A percentile compares a stretch with the other conserved stretches of the same genome.
Evolutionary conservation across 2,113 vertebrate genomes (phyloP).

Genomic region (Nothocercus nigrocapillus): DNA sequence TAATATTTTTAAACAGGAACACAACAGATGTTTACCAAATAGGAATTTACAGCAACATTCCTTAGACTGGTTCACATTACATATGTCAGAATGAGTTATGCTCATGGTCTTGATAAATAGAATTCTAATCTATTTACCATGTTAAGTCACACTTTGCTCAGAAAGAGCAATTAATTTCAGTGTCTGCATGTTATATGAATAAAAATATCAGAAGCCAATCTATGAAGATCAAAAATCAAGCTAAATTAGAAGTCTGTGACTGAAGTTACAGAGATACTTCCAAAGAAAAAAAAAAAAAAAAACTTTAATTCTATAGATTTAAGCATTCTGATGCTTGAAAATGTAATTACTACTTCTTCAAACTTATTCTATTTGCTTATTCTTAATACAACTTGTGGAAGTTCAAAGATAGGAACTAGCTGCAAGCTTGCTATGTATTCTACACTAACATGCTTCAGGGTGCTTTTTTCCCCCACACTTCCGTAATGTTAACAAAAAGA

Average conservation of each 20-base stretch:
- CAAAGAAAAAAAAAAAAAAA: slow-evolving; percentile 1
- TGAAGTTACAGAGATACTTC: slow-evolving; percentile 45
- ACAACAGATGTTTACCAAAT: not conserved
- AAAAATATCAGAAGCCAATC: slow-evolving; percentile 31
- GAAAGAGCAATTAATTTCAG: slow-evolving; percentile 17
- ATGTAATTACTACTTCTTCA: not conserved
- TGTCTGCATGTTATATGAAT: not conserved
- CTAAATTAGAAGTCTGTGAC: slow-evolving; percentile 30
- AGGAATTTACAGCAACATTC: not conserved
- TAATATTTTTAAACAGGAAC: not conserved
- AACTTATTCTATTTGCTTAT: slow-evolving; percentile 29
- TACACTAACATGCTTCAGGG: not conserved
- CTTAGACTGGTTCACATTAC: not conserved
- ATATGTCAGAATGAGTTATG: not conserved
- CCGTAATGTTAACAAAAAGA: not conserved
- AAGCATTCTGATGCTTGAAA: slow-evolving; percentile 10
- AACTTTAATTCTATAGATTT: slow-evolving; percentile 21
- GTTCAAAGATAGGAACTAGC: slow-evolving; percentile 27
- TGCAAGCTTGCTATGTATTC: not conserved
- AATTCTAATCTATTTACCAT: not conserved
- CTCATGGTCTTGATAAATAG: not conserved
- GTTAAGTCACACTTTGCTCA: not conserved
- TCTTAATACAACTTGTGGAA: slow-evolving; percentile 25
- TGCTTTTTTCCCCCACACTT: not conserved
- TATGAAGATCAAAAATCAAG: slow-evolving; percentile 43